Evolutionary conservation across 2,797 vertebrate species (phyloP).

Genomic region (Micropoecilia bifurca): DNA sequence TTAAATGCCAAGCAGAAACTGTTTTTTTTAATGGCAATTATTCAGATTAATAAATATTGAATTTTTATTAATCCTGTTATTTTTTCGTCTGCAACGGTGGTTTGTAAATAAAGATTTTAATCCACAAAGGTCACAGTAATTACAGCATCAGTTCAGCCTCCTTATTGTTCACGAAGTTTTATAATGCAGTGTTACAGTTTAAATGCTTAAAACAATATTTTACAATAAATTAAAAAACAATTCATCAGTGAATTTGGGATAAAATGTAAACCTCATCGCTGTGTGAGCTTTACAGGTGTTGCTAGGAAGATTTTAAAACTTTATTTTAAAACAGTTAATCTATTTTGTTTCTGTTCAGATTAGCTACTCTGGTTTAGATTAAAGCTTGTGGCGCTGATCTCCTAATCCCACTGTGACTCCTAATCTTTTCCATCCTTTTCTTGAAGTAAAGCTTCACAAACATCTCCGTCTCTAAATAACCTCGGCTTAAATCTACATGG

Average conservation of each 20-base stretch:
- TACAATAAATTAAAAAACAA: not conserved
- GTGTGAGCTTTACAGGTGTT: constrained; percentile 8
- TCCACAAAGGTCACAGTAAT: not conserved
- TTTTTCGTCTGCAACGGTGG: not conserved
- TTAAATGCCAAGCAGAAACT: not conserved
- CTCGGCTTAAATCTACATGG: constrained; percentile 33
- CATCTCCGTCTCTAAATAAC: constrained; percentile 20
- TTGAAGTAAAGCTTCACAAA: not conserved
- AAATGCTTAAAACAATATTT: not conserved
- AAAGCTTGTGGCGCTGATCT: not conserved
- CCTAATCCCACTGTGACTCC: not conserved
- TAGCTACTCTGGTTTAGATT: not conserved
- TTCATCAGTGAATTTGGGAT: not conserved
- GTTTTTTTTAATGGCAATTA: not conserved
- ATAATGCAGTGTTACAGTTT: not conserved
- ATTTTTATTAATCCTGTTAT: not conserved
- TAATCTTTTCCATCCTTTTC: not conserved
- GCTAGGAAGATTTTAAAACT: not conserved
- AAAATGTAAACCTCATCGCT: not conserved
- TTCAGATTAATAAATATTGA: not conserved
- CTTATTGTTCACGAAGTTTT: not conserved
- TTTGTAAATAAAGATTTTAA: not conserved
- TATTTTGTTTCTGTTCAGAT: not conserved
- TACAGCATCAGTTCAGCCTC: not conserved
- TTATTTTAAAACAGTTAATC: not conserved